Conservation (phyloP, 2,888 invertebrate species). For the Troides helena region DNA sequence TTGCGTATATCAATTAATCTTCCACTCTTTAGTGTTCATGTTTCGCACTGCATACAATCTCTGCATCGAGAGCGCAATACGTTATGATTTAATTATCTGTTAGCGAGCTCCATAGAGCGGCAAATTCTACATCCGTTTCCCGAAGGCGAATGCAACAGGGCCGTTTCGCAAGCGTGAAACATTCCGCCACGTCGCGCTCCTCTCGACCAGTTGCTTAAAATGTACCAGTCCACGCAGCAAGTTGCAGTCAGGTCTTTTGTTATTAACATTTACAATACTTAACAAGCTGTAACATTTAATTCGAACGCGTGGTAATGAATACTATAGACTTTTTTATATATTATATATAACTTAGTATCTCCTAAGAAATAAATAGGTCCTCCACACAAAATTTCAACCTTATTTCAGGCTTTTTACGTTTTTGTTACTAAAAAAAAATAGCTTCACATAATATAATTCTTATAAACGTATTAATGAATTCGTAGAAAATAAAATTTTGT, state of each 20-base stretch:
- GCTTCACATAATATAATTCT: too few relatives aligned
- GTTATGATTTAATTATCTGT: conserved; percentile 49
- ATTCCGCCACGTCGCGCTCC: conserved; percentile 34
- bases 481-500: too few relatives aligned
- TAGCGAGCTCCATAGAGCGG: conserved; percentile 41
- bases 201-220: conserved; percentile 14
- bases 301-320: neutral
- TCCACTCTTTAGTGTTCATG: conserved; percentile 41
- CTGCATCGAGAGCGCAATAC: conserved; percentile 39
- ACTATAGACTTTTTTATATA: neutral
- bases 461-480: too few relatives aligned
- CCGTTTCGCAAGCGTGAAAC: conserved; percentile 39
- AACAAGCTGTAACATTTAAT: neutral
- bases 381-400: neutral
- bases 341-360: neutral
- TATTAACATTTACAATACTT: conserved; percentile 6
- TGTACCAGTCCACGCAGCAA: conserved; percentile 2
- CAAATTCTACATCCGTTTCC: conserved; percentile 59
- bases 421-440: too few relatives aligned
- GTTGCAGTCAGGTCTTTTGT: conserved; percentile 7
- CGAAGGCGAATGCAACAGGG: conserved; percentile 43
- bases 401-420: too few relatives aligned
- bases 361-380: neutral
- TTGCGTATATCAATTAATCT: conserved; percentile 37
- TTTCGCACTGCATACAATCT: conserved; percentile 48